phyloP scores from a whole-genome alignment of 2,113 vertebrate genomes.

The Rhodinocichla rosea region DNA sequence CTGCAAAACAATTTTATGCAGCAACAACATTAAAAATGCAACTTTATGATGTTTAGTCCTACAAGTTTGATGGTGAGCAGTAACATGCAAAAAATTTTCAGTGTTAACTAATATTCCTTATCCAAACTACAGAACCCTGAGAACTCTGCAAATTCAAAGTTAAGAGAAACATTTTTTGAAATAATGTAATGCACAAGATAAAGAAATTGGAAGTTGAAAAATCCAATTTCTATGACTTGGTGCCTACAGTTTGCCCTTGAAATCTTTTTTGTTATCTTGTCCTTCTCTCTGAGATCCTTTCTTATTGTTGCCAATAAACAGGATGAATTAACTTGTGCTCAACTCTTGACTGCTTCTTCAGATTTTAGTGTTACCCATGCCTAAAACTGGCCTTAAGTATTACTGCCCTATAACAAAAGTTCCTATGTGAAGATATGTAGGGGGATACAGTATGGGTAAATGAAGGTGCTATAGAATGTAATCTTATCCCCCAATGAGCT shows the following conservation, averaged over 20 bases:
- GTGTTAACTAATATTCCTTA: neutral
- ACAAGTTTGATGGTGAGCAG: neutral
- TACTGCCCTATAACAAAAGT: neutral
- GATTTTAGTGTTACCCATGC: neutral
- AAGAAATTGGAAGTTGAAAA: neutral
- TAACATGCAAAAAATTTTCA: neutral
- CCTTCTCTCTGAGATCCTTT: neutral
- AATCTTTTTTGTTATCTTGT: neutral
- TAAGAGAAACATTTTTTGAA: neutral
- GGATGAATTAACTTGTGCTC: neutral
- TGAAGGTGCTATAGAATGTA: no score
- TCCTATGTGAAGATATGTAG: neutral
- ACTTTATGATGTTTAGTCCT: neutral
- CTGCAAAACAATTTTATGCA: neutral
- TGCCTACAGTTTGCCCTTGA: neutral
- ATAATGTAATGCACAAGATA: neutral
- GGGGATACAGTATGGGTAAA: no score
- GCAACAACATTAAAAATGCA: neutral
- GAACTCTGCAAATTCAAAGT: neutral
- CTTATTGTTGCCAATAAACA: neutral
- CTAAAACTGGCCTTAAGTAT: neutral
- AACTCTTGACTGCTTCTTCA: neutral
- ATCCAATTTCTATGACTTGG: fast-evolving
- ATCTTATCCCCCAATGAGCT: no score
- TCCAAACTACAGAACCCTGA: neutral